Percentiles rank a stretch among this genome's conserved stretches.
Conservation (phyloP, 2,888 invertebrate species). For the Panzeria rudis region DNA sequence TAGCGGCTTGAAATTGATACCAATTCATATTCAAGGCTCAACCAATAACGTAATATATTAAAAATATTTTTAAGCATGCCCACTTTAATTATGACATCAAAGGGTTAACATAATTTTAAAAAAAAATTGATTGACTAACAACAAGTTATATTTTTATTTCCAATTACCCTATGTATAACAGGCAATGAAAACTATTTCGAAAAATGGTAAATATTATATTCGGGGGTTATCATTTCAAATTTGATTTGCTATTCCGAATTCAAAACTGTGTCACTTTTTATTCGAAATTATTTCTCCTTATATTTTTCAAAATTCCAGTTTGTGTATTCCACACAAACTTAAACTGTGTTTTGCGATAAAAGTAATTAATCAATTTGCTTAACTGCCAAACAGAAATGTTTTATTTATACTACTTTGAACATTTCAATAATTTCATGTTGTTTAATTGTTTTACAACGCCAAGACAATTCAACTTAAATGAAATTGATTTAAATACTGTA, state of each 20-base stretch:
- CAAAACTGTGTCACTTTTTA: neutral
- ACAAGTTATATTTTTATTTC: too few species aligned
- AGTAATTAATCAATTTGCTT: slow-evolving; percentile 63
- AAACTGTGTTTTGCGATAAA: slow-evolving; percentile 21
- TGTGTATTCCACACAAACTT: slow-evolving; percentile 4
- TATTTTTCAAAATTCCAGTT: neutral
- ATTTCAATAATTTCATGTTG: slow-evolving; percentile 58
- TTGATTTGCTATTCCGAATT: neutral
- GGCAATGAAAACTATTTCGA: too few species aligned
- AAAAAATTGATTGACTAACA: too few species aligned
- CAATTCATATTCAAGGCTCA: too few species aligned
- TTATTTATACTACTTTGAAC: slow-evolving; percentile 48
- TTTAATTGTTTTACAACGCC: slow-evolving; percentile 50
- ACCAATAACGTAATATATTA: too few species aligned
- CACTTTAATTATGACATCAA: too few species aligned
- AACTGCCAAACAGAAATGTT: slow-evolving; percentile 42
- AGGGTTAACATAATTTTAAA: too few species aligned
- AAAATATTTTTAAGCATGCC: too few species aligned
- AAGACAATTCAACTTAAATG: slow-evolving; percentile 44
- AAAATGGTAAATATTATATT: neutral
- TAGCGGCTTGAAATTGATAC: too few species aligned
- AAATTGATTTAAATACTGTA: slow-evolving; percentile 51
- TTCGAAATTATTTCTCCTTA: neutral
- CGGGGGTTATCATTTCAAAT: too few species aligned
- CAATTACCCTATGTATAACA: too few species aligned